Evolutionary conservation across 2,888 invertebrate species (phyloP).

Genomic region (Lymantria dispar): DNA sequence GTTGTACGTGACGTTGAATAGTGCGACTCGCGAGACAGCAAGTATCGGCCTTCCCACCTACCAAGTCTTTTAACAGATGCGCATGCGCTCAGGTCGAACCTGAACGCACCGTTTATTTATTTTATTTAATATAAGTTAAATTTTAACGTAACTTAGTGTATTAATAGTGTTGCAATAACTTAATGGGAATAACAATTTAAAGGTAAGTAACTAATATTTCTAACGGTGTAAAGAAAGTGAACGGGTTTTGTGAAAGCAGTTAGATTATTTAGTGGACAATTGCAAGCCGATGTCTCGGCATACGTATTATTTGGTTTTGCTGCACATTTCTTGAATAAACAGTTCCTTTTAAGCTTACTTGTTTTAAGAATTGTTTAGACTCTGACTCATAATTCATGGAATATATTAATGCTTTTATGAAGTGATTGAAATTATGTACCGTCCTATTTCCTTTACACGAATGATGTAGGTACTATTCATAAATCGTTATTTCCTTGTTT

Average conservation of each 20-base stretch:
- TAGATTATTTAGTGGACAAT: slow-evolving; percentile 5
- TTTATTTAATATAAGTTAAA: slow-evolving; percentile 26
- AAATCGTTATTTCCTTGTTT: no score
- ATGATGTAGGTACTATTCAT: no score
- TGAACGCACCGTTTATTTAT: slow-evolving; percentile 42
- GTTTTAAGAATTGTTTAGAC: not conserved
- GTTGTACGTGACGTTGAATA: slow-evolving; percentile 56
- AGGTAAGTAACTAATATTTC: slow-evolving; percentile 49
- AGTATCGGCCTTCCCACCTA: slow-evolving; percentile 30
- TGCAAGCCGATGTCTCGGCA: not conserved
- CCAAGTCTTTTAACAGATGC: slow-evolving; percentile 49
- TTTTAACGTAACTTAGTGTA: slow-evolving; percentile 29
- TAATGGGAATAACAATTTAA: slow-evolving; percentile 47
- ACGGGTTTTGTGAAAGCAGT: slow-evolving; percentile 45
- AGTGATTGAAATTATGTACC: not conserved
- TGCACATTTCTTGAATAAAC: not conserved
- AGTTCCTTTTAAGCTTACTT: not conserved
- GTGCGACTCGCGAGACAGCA: slow-evolving; percentile 29
- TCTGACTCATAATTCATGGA: not conserved
- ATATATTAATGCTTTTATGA: not conserved
- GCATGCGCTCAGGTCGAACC: slow-evolving; percentile 47
- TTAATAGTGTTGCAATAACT: slow-evolving; percentile 36
- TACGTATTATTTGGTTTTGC: not conserved
- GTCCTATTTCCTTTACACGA: not conserved
- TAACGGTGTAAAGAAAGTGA: slow-evolving; percentile 40